Evolutionary conservation across 2,113 vertebrate species (phyloP).

Genomic region (Eulemur macaco): DNA sequence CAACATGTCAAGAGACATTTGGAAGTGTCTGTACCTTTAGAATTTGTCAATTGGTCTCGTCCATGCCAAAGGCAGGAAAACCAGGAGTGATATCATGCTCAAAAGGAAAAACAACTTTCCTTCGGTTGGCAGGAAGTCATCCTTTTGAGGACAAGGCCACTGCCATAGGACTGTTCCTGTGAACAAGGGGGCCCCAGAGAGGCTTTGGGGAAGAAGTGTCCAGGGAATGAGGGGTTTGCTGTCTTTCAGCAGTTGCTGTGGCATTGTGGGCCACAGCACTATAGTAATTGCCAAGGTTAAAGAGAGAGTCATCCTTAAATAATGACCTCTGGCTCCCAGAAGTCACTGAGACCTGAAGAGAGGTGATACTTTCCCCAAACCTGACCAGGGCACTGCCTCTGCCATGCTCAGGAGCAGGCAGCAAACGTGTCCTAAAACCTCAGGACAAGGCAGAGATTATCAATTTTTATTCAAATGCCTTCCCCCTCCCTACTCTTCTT

Average conservation of each 20-base stretch:
- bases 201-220: background rate
- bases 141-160: background rate
- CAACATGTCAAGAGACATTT: background rate
- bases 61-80: background rate
- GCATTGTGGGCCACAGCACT: background rate
- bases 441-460: background rate
- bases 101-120: background rate
- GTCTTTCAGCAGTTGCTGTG: background rate
- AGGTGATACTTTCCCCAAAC: background rate
- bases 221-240: background rate
- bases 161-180: background rate
- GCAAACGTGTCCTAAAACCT: background rate
- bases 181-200: background rate
- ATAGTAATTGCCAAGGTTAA: background rate
- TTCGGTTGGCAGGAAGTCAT: background rate
- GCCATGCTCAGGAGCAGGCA: background rate
- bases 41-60: background rate
- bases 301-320: background rate
- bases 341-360: background rate
- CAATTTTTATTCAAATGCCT: background rate
- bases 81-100: background rate
- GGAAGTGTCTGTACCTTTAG: background rate
- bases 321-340: background rate
- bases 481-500: background rate
- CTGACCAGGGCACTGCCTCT: too few species aligned